Conservation (phyloP, 2,888 invertebrate genomes). For the Tenthredo distinguenda region DNA sequence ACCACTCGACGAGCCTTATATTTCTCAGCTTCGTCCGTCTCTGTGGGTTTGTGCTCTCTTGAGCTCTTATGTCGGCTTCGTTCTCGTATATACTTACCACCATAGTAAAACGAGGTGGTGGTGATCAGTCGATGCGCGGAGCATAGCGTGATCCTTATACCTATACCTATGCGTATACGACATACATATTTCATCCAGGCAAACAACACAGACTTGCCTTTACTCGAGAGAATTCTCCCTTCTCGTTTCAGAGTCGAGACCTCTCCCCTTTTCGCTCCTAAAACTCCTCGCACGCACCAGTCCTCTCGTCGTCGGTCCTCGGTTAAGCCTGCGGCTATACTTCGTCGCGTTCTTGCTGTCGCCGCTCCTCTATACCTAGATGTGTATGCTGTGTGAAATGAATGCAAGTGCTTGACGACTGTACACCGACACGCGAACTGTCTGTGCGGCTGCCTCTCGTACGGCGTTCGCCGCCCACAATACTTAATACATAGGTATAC, state of each 20-base stretch:
- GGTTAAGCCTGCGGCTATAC: slow-evolving; percentile 8
- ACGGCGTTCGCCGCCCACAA: slow-evolving; percentile 13
- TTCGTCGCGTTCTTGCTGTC: not conserved
- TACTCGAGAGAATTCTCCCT: slow-evolving; percentile 36
- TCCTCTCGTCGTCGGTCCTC: slow-evolving; percentile 32
- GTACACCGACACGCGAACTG: not conserved
- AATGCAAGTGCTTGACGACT: slow-evolving; percentile 24
- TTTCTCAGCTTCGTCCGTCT: slow-evolving; percentile 24
- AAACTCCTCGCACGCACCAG: slow-evolving; percentile 31
- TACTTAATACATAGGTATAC: not conserved
- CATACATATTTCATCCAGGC: not conserved
- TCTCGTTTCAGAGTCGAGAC: slow-evolving; percentile 51
- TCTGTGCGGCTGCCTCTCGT: not conserved
- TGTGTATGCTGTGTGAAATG: not conserved
- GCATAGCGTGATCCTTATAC: not conserved
- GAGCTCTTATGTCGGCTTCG: not conserved
- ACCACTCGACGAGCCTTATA: slow-evolving; percentile 36
- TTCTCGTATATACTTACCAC: not conserved
- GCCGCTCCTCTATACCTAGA: not conserved
- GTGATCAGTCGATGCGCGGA: slow-evolving; percentile 26
- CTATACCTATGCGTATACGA: not conserved
- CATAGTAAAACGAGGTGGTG: not conserved
- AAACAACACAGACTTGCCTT: slow-evolving; percentile 17
- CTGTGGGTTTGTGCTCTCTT: not conserved
- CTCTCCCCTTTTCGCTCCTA: slow-evolving; percentile 40